phyloP scores from a whole-genome alignment of 2,113 vertebrate genomes.

The Petaurus breviceps region DNA sequence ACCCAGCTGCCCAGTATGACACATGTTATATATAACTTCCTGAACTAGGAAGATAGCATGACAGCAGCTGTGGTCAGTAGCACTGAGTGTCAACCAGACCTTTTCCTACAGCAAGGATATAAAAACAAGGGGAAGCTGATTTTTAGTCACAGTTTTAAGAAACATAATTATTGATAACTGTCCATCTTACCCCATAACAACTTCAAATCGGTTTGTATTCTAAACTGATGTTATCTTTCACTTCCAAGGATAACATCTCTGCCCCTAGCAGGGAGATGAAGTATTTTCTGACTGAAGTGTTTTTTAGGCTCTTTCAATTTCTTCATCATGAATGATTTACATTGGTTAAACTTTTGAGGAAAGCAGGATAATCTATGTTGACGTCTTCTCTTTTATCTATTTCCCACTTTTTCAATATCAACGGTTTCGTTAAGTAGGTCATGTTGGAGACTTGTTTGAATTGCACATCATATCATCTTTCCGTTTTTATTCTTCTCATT shows the following conservation, averaged over 20 bases:
- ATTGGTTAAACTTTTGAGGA: background rate
- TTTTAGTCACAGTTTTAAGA: background rate
- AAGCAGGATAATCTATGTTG: background rate
- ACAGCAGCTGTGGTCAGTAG: background rate
- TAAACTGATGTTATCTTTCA: background rate
- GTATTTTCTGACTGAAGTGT: background rate
- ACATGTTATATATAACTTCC: background rate
- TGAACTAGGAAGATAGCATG: background rate
- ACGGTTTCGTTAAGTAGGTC: background rate
- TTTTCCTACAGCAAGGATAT: background rate
- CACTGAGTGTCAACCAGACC: background rate
- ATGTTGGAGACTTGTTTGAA: background rate
- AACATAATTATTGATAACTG: background rate
- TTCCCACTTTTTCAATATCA: background rate
- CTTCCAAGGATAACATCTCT: background rate
- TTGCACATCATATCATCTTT: background rate
- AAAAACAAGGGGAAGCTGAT: background rate
- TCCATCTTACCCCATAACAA: background rate
- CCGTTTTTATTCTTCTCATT: background rate
- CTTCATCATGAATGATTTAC: background rate
- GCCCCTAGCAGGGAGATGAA: background rate
- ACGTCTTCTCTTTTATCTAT: background rate
- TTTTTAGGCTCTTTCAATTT: background rate
- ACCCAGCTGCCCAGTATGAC: background rate
- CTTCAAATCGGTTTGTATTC: background rate